Base-by-base conservation (phyloP, 2,888 invertebrate species). In the Nymphalis urticae region DNA sequence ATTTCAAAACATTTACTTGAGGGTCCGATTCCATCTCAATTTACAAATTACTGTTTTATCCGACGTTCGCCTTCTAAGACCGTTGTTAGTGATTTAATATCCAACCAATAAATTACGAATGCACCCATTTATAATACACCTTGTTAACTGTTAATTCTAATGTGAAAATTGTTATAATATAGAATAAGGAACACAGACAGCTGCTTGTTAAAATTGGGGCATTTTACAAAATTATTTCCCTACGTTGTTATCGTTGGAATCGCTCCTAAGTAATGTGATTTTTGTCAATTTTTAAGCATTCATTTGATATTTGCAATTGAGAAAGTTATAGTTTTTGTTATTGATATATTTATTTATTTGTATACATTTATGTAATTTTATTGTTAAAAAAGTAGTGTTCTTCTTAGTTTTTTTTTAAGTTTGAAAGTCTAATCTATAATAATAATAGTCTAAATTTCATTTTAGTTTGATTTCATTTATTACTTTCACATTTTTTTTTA, bases 151-250 rank as follows among this genome's bases (percentile, higher is more conserved):
- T 86, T 88, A 84, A 85, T 88, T 87, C 83, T 81, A 83, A 90
- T 82, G 88, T 88, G 87, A 87, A 90, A 90, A 89, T 88, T 89
- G 82, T 84, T 84, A 83, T 77, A 82, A 83, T 81, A 81, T 56
- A 32, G 13, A 42, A 56, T 82, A 80, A 83, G 70, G 81, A 76
- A 76, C 66, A 82, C 82, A 73, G 77, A 80, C 77, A 86, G 87
- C 88, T 87, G 87, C 81, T 48, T 32, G 42, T 42, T 51, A 58
- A 63, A 58, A n/a, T 32, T 32, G 27, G 58, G 56, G 21, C 24
- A 56, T 58, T 47, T 80, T 76, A 76, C 81, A 77, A 89, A 90
- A 90, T 90, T 89, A 88, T 87, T 88, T 81, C 78, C 76, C 75
- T 72, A 76, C 47, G 75, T 88, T 83, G 86, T 87, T 87, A 88